These are phyloP conservation scores for Melanostigma gelatinosum DNA, from an alignment of 2,113 vertebrate species.

Conservation along the genomic window DNA sequence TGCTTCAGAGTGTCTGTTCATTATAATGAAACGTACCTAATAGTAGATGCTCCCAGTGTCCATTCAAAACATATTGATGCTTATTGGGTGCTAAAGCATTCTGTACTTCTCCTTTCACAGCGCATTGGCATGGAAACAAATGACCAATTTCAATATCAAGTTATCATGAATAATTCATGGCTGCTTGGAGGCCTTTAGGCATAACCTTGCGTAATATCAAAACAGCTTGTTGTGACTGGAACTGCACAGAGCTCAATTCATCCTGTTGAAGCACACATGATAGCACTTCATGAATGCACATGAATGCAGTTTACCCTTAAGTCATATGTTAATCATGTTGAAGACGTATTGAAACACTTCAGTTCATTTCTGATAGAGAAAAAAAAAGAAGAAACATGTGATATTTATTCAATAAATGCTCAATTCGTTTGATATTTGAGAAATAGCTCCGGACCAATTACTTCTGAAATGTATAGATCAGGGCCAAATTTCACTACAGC, in stretches of 20 bases:
- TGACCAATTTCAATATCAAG: slow-evolving; percentile 75
- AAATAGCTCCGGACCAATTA: slow-evolving; percentile 15
- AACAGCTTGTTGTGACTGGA: slow-evolving; percentile 57
- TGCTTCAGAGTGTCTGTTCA: slow-evolving; percentile 40
- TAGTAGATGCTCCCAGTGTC: slow-evolving; percentile 48
- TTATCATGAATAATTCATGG: slow-evolving; percentile 69
- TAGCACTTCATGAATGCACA: slow-evolving; percentile 16
- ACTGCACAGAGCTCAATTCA: slow-evolving; percentile 46
- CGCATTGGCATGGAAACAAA: slow-evolving; percentile 71
- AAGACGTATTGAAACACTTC: slow-evolving; percentile 11
- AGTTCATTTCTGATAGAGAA: no score
- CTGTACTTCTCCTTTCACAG: slow-evolving; percentile 61
- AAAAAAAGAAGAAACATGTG: neutral
- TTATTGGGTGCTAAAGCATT: slow-evolving; percentile 63
- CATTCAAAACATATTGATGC: slow-evolving; percentile 66
- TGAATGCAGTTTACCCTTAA: neutral
- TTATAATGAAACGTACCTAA: slow-evolving; percentile 50
- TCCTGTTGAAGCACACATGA: slow-evolving; percentile 45
- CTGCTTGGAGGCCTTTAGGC: slow-evolving; percentile 51
- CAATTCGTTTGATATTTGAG: slow-evolving; percentile 2
- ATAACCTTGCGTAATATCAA: slow-evolving; percentile 69
- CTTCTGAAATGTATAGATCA: slow-evolving; percentile 24
- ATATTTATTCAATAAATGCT: slow-evolving; percentile 9
- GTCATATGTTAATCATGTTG: neutral
- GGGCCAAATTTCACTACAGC: slow-evolving; percentile 6